These are phyloP conservation scores for Halictus rubicundus DNA, from an alignment of 1,140 invertebrate genomes.

Conservation along the genomic window DNA sequence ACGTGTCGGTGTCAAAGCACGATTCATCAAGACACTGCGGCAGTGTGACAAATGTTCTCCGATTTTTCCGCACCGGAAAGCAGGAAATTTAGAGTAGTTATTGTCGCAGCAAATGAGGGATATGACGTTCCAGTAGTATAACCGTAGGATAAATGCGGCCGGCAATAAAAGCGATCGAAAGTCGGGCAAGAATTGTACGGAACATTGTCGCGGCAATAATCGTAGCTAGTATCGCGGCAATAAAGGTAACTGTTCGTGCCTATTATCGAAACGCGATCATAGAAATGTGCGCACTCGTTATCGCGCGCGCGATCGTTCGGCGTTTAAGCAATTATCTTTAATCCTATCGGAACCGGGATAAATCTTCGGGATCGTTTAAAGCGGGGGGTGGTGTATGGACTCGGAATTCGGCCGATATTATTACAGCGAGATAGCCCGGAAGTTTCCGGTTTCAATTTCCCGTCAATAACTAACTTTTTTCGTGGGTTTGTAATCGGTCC, in stretches of 20 bases:
- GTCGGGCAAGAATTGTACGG: constrained; percentile 12
- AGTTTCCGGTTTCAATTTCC: not conserved
- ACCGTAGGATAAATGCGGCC: not conserved
- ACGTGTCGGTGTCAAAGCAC: too few species aligned
- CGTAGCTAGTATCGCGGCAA: constrained; percentile 31
- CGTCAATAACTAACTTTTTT: too few species aligned
- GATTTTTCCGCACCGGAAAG: too few species aligned
- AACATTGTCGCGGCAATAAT: constrained; percentile 26
- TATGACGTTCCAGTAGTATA: not conserved
- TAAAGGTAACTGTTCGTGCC: constrained; percentile 40
- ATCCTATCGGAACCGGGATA: constrained; percentile 43
- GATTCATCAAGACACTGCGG: too few species aligned
- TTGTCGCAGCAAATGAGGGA: too few species aligned
- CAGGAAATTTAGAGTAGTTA: too few species aligned
- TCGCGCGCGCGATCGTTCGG: constrained; percentile 29
- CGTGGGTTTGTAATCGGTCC: too few species aligned
- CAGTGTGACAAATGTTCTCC: too few species aligned
- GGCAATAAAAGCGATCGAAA: constrained; percentile 31
- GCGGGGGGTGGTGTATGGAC: not conserved
- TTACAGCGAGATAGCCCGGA: not conserved
- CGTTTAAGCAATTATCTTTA: constrained; percentile 44
- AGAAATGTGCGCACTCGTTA: constrained; percentile 44
- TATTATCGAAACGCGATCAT: constrained; percentile 44
- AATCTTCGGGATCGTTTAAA: constrained; percentile 41
- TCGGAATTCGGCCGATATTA: constrained; percentile 7